Evolutionary conservation across 2,888 invertebrate genomes (phyloP), one percentile per base, ranked within the genome.

Genomic region (Drosophila meridionalis): DNA sequence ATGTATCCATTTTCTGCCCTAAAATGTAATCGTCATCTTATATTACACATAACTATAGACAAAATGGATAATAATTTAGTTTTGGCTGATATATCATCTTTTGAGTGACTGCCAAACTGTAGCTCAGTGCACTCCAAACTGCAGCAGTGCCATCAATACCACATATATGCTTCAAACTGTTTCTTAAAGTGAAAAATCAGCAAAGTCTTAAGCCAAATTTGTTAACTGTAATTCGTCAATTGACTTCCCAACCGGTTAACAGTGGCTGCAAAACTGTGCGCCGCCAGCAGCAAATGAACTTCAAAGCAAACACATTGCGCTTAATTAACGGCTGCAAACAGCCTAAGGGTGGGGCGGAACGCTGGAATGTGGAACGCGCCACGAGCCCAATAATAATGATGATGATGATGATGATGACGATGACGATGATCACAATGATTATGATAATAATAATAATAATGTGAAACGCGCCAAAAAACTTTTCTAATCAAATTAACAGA

Each of bases 401-500:
- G 3, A 12, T 11, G n/a, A 14, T 50, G 11, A n/a, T 32, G 3
- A 20, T 34, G 2, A 34, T 26, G 11, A 55, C 28, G 20, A 12
- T 48, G 32, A 48, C 30, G 28, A 28, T 26, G 14, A 30, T 52
- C 0, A 8, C n/a, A 43, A 20, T 47, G 7, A 5, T 12, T 7
- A 30, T 48, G 14, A 34, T 52, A 32, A 34, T 20, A 4, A 52
- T 38, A 26, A 53, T 53, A 4, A 36, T 36, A 14, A 36, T 53
- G 36, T 38, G 26, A 53, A 53, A 28, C 14, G 9, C 11, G 34
- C 28, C 28, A 36, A 20, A 58, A 83, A 90, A 91, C 81, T 90
- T 90, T 90, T 90, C 91, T 91, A 90, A 90, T 91, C 89, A 91
- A 91, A 91, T 91, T 91, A 91, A 87, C 89, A 87, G 82, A 71